phyloP scores from a whole-genome alignment of 2,797 vertebrate genomes.

The Myioborus melanocephalus region DNA sequence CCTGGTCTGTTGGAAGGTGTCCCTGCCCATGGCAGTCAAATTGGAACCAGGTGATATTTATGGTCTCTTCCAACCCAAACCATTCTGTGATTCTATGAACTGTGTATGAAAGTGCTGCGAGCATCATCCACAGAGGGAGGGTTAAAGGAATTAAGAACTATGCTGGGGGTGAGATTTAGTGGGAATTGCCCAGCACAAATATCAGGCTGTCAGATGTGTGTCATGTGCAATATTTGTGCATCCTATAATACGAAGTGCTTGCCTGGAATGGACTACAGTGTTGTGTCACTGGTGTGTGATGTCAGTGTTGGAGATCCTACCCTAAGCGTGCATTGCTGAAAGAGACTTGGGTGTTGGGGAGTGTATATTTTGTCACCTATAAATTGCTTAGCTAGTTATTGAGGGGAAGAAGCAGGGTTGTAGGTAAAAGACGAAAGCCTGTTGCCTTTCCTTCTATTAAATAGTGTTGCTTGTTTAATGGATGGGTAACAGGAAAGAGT shows the following conservation, averaged over 20 bases:
- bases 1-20: not conserved
- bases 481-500: constrained; percentile 75
- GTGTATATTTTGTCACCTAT: constrained; percentile 50
- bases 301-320: not conserved
- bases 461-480: constrained; percentile 69
- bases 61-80: not conserved
- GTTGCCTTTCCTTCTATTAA: constrained; percentile 64
- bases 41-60: not conserved
- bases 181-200: not conserved
- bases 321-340: not conserved
- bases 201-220: not conserved
- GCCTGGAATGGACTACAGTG: not conserved
- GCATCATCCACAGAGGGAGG: not conserved
- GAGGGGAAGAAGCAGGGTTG: not conserved
- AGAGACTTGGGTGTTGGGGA: not conserved
- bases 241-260: not conserved
- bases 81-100: not conserved
- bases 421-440: constrained; percentile 21
- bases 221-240: not conserved
- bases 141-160: not conserved
- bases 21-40: not conserved
- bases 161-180: not conserved
- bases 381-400: constrained; percentile 62
- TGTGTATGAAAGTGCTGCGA: not conserved
- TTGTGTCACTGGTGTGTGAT: not conserved